Percentiles rank a stretch among this genome's conserved stretches.
Conservation (phyloP, 2,113 vertebrate genomes). For the Pseudonaja textilis region DNA sequence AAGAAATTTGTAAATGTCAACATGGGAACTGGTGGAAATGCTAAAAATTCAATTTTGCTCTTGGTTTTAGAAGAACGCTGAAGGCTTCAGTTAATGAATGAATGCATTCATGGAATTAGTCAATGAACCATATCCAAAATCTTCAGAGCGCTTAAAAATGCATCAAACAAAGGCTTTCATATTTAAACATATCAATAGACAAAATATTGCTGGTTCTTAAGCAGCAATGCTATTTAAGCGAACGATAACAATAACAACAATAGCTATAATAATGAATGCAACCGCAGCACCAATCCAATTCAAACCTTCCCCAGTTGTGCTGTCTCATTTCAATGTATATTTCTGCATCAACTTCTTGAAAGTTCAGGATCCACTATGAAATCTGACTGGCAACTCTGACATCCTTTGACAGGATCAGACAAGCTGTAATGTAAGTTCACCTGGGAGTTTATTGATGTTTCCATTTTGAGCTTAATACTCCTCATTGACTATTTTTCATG, state of each 20-base stretch:
- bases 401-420: slow-evolving; percentile 17
- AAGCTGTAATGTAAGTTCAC: slow-evolving; percentile 10
- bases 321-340: slow-evolving; percentile 15
- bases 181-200: neutral
- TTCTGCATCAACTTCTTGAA: slow-evolving; percentile 3
- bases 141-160: neutral
- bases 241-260: neutral
- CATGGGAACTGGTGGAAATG: neutral
- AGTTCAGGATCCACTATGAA: neutral
- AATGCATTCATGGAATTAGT: neutral
- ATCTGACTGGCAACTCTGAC: neutral
- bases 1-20: neutral
- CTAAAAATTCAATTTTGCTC: neutral
- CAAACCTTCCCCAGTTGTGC: neutral
- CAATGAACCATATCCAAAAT: neutral
- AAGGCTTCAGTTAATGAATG: neutral
- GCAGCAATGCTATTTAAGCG: neutral
- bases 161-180: neutral
- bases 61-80: neutral
- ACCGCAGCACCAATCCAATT: neutral
- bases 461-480: slow-evolving; percentile 6
- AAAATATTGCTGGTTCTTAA: neutral
- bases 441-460: slow-evolving; percentile 23
- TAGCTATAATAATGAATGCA: neutral
- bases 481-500: slow-evolving; percentile 4